These are phyloP conservation scores for Orientallactaga sibirica DNA, from an alignment of 2,797 vertebrate genomes.

Conservation along the genomic window DNA sequence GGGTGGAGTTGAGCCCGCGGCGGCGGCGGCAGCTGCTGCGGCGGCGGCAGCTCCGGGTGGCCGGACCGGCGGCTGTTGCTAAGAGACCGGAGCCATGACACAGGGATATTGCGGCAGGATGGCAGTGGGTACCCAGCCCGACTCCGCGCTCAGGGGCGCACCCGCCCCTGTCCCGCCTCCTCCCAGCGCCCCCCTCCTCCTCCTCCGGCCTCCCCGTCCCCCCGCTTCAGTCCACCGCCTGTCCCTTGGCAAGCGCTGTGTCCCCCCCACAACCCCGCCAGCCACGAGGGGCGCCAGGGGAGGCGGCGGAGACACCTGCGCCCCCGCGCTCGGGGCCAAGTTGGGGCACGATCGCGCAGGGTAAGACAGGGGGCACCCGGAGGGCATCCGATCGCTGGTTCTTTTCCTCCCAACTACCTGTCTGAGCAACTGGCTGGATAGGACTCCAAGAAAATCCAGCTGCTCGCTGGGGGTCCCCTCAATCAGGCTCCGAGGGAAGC, in stretches of 20 bases:
- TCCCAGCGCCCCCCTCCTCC: conserved; percentile 47
- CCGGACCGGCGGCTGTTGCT: conserved; percentile 88
- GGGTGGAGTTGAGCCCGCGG: conserved; percentile 80
- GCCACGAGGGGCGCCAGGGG: background rate
- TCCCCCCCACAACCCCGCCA: background rate
- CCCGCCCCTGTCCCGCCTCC: conserved; percentile 32
- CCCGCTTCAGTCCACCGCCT: background rate
- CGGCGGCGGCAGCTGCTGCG: conserved; percentile 49
- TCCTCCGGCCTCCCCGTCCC: background rate
- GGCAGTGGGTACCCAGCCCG: conserved; percentile 83
- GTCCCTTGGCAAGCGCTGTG: conserved; percentile 54
- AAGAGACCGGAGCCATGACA: conserved; percentile 89
- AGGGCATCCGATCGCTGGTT: background rate
- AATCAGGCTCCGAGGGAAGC: background rate
- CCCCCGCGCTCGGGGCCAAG: background rate
- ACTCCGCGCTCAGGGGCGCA: conserved; percentile 61
- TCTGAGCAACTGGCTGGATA: conserved; percentile 29
- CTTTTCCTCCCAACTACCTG: conserved; percentile 72
- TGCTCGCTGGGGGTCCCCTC: background rate
- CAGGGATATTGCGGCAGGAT: conserved; percentile 89
- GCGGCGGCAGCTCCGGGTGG: conserved; percentile 71
- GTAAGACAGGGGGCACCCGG: background rate
- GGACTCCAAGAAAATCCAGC: background rate
- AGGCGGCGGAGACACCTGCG: background rate
- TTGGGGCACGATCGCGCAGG: background rate